Conservation (phyloP, 2,888 invertebrate species). For the Trissonchulus latispiculum region DNA sequence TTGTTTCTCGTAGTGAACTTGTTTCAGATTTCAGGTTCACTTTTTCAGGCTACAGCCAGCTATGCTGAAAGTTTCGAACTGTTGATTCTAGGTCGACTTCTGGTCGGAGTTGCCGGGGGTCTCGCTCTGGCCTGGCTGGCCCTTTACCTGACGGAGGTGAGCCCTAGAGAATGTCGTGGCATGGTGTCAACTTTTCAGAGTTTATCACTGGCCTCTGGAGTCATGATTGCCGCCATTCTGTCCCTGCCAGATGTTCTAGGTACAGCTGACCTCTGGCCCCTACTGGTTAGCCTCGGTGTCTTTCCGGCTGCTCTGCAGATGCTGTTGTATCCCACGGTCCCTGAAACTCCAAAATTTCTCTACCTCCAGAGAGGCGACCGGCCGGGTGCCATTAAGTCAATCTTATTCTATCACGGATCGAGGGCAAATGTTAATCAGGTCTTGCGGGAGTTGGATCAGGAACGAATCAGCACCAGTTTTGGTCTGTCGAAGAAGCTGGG, state of each 20-base stretch:
- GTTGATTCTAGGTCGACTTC: conserved; percentile 15
- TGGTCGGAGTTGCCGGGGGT: not conserved
- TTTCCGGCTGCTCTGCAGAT: not conserved
- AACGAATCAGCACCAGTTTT: no score
- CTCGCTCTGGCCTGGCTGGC: not conserved
- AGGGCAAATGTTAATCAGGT: no score
- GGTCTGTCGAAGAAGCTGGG: no score
- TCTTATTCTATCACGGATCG: conserved; percentile 12
- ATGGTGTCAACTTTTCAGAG: not conserved
- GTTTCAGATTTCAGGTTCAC: not conserved
- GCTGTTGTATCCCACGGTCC: not conserved
- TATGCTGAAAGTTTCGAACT: not conserved
- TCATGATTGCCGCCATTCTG: not conserved
- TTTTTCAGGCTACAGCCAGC: not conserved
- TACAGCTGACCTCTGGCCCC: not conserved
- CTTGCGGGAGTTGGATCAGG: no score
- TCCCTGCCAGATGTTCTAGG: not conserved
- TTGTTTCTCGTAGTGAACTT: not conserved
- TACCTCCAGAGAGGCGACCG: not conserved
- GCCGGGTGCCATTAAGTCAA: not conserved
- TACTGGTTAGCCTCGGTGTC: not conserved
- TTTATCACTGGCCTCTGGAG: not conserved
- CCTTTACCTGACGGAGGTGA: conserved; percentile 1
- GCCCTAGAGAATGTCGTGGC: not conserved
- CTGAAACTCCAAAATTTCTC: conserved; percentile 9